Percentiles rank a stretch among this genome's conserved stretches.
Conservation (phyloP, 2,797 vertebrate genomes). For the Phoeniculus purpureus region DNA sequence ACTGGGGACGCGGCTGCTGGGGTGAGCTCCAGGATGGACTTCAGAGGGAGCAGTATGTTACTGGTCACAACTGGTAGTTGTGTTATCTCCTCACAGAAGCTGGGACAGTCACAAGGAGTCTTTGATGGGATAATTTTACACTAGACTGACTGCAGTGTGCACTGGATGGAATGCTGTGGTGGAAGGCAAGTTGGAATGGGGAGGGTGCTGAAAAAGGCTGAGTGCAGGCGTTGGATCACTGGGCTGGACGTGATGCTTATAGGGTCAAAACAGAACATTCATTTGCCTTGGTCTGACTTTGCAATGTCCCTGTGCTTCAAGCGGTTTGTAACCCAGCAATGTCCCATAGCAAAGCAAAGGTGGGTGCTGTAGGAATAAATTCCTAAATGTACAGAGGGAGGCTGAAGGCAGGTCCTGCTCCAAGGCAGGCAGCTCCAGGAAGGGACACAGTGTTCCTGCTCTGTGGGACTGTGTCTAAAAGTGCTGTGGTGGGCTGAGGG, state of each 20-base stretch:
- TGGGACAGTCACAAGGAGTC: neutral
- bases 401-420: neutral
- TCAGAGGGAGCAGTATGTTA: neutral
- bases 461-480: neutral
- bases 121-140: neutral
- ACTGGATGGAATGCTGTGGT: neutral
- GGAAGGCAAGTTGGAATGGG: neutral
- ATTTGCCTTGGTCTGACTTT: neutral
- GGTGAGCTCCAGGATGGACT: neutral
- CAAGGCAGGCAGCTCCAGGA: neutral
- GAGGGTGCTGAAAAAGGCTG: neutral
- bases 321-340: neutral
- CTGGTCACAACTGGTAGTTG: neutral
- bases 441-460: neutral
- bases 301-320: neutral
- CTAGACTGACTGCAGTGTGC: neutral
- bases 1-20: fast-evolving
- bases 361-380: neutral
- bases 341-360: neutral
- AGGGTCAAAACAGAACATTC: neutral
- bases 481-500: neutral
- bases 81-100: neutral
- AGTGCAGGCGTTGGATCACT: fast-evolving
- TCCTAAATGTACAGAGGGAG: neutral
- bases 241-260: neutral